These are phyloP conservation scores for Melopsittacus undulatus DNA, from an alignment of 2,797 vertebrate genomes.

Conservation along the genomic window DNA sequence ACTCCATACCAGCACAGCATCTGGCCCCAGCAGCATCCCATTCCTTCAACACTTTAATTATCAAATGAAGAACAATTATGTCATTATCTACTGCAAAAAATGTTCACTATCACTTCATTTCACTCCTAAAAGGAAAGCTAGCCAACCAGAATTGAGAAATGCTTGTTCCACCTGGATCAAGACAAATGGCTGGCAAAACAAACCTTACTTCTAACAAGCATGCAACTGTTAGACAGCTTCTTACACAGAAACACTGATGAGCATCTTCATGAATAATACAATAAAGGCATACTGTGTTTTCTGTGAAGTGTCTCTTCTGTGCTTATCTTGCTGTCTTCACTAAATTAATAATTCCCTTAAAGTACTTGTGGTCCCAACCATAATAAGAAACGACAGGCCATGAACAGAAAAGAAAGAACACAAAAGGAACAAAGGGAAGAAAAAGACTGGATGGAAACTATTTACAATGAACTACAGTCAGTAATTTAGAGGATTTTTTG, in stretches of 20 bases:
- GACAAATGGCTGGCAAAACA: not conserved
- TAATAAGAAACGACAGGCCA: conserved; percentile 13
- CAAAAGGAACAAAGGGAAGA: not conserved
- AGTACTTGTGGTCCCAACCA: conserved; percentile 3
- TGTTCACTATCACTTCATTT: not conserved
- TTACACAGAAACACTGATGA: not conserved
- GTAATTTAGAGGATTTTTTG: not conserved
- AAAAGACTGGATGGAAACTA: not conserved
- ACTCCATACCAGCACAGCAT: not conserved
- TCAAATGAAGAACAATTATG: not conserved
- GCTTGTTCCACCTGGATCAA: not conserved
- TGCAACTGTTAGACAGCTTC: not conserved
- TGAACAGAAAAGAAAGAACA: not conserved
- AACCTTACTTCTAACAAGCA: not conserved
- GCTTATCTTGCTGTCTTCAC: conserved; percentile 5
- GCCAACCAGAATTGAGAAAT: not conserved
- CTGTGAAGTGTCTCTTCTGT: not conserved
- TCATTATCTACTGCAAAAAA: not conserved
- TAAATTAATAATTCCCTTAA: conserved; percentile 50
- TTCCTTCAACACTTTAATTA: not conserved
- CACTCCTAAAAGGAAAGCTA: not conserved
- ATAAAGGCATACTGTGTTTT: conserved; percentile 21
- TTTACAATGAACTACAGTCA: not conserved
- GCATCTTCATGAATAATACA: conserved; percentile 52
- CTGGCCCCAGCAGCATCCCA: not conserved